phyloP scores from a whole-genome alignment of 2,797 vertebrate species.

The Rhodeus uyekii region DNA sequence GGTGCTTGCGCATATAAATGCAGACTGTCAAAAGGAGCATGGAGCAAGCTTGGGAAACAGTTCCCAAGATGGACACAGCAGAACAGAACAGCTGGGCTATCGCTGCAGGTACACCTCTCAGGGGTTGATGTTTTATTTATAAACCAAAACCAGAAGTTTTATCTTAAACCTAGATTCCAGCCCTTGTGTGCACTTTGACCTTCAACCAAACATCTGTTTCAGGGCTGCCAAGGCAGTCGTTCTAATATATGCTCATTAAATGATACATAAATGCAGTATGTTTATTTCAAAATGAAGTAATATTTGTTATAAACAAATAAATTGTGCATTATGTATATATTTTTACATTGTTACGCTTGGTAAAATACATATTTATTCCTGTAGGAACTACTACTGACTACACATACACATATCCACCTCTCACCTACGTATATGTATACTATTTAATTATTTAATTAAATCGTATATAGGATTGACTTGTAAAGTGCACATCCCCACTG shows the following conservation, averaged over 20 bases:
- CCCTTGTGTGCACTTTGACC: slow-evolving; percentile 1
- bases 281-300: no score
- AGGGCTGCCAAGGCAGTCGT: neutral
- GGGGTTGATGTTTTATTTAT: slow-evolving; percentile 28
- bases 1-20: slow-evolving; percentile 69
- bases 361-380: no score
- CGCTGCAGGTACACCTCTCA: slow-evolving; percentile 1
- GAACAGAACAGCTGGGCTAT: slow-evolving; percentile 44
- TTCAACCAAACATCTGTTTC: slow-evolving; percentile 9
- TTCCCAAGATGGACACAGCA: slow-evolving; percentile 61
- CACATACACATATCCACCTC: no score
- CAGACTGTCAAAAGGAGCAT: slow-evolving; percentile 46
- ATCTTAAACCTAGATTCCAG: slow-evolving; percentile 7
- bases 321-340: no score
- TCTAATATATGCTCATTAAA: neutral
- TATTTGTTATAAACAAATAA: no score
- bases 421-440: no score
- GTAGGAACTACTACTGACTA: no score
- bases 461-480: no score
- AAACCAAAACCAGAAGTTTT: slow-evolving; percentile 13
- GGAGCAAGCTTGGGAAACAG: slow-evolving; percentile 51
- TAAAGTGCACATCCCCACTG: no score
- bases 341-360: no score
- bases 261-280: no score
- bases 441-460: no score